Base-by-base conservation (phyloP, 2,113 vertebrate genomes). In the Aythya baeri region DNA sequence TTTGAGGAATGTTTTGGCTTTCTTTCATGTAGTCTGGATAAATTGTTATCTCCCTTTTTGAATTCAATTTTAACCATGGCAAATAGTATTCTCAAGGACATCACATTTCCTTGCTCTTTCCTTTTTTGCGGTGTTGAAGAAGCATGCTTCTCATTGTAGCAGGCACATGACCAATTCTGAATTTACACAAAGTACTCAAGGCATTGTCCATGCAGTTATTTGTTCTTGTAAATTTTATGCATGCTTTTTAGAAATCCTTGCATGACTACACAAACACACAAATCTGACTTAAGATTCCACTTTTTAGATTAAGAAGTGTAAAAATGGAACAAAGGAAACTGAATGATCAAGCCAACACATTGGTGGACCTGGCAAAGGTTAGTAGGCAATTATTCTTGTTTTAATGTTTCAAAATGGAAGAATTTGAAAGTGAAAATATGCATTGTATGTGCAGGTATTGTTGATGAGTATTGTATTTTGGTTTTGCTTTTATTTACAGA, bases 271-370 rank as follows among this genome's bases (percentile, higher is more conserved):
- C 16, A 34, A 25, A 71, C 67, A 72, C 76, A 54, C 93, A 83
- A 96, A 85, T 85, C 97, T 98, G 97, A 98, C 98, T 97, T 98
- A 92, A 96, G 97, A 97, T 98, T 98, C 98, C 98, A 94, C 98
- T 98, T 99, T 98, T 98, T 98, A 99, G 99, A 98, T 99, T 99
- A 98, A 98, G 99, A 99, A 99, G 99, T 98, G 99, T 99, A 98
- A 99, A 99, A 99, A 99, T 99, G 99, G 99, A 99, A 97, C 99
- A 99, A 98, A 99, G 99, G 96, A 99, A 99, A 98, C 98, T 99
- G 98, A 99, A 99, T 93, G 99, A 99, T 98, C 99, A 99, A 98
- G 99, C 99, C 94, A 99, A 99, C 97, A 99, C 99, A 93, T 98
- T 99, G 98, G 99, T 99, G 98, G 99, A 99, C 97, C 98, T 99